phyloP scores from a whole-genome alignment of 2,113 vertebrate genomes.

The Neodontobutis hainanensis region DNA sequence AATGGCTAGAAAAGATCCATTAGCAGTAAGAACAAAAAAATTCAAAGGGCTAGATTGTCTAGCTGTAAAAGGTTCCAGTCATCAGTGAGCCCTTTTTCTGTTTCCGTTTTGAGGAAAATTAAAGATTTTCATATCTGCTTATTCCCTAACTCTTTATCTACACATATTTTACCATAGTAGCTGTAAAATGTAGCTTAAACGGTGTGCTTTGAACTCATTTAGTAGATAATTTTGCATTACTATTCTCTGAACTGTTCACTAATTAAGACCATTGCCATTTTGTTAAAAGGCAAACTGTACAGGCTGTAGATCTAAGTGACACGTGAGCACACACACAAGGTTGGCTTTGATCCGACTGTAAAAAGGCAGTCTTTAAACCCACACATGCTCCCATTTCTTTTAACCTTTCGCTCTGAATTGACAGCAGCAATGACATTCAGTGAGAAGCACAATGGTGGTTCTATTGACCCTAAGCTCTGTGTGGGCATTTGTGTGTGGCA shows the following conservation, averaged over 20 bases:
- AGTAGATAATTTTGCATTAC: conserved; percentile 3
- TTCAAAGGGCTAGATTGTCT: background rate
- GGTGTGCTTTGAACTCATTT: conserved; percentile 6
- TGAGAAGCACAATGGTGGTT: conserved; percentile 22
- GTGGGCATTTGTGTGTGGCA: conserved; percentile 5
- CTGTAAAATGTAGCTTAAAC: background rate
- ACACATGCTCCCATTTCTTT: conserved; percentile 50
- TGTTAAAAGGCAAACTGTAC: background rate
- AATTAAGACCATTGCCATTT: conserved; percentile 7
- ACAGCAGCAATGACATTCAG: conserved; percentile 24
- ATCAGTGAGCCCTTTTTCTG: conserved; percentile 35
- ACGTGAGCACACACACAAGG: conserved; percentile 4
- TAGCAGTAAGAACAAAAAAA: background rate
- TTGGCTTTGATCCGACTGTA: conserved; percentile 40
- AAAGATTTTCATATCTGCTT: conserved; percentile 18
- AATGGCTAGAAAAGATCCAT: background rate
- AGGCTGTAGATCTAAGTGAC: background rate
- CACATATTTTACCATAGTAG: conserved; percentile 15
- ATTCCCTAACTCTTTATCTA: conserved; percentile 17
- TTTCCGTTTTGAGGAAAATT: conserved; percentile 36
- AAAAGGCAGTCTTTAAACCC: conserved; percentile 51
- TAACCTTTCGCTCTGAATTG: conserved; percentile 38
- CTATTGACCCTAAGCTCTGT: conserved; percentile 13
- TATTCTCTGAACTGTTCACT: background rate
- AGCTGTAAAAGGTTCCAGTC: conserved; percentile 31